Evolutionary conservation across 2,888 invertebrate species (phyloP).

Genomic region (Pemphredon lugubris): DNA sequence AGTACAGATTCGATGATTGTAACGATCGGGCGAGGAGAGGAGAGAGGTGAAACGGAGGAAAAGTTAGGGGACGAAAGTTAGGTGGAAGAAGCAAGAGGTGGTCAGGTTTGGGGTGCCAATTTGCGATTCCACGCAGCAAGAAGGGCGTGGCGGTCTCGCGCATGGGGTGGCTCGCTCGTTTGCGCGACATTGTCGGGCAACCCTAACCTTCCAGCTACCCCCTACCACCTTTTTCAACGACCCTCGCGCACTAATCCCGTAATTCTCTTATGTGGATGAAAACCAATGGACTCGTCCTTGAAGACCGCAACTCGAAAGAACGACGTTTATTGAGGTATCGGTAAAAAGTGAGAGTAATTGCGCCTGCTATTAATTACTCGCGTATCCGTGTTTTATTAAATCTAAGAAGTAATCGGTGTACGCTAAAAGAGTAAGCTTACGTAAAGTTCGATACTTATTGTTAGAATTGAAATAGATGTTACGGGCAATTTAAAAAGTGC

Average conservation of each 20-base stretch:
- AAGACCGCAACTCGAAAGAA: conserved; percentile 32
- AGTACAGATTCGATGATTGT: too few relatives aligned
- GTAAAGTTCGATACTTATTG: too few relatives aligned
- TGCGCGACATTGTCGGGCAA: conserved; percentile 76
- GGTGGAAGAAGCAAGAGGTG: conserved; percentile 53
- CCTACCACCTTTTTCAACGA: conserved; percentile 44
- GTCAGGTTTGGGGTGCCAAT: conserved; percentile 71
- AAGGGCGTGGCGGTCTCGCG: conserved; percentile 75
- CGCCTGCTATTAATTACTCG: background rate
- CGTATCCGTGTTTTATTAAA: background rate
- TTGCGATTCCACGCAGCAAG: conserved; percentile 74
- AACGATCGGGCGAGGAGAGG: conserved; percentile 1
- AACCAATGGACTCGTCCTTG: conserved; percentile 51
- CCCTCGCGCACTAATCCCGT: conserved; percentile 52
- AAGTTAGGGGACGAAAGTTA: conserved; percentile 42
- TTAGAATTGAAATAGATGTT: too few relatives aligned
- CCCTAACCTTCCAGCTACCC: conserved; percentile 56
- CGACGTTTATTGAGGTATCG: conserved; percentile 26
- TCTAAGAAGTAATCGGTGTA: too few relatives aligned
- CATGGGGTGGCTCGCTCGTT: conserved; percentile 75
- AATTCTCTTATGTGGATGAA: conserved; percentile 59
- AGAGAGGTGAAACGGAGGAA: conserved; percentile 22
- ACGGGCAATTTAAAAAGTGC: too few relatives aligned
- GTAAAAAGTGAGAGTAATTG: background rate
- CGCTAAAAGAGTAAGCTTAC: too few relatives aligned